Conservation (phyloP, 2,888 invertebrate species). For the Rhagonycha lutea region DNA sequence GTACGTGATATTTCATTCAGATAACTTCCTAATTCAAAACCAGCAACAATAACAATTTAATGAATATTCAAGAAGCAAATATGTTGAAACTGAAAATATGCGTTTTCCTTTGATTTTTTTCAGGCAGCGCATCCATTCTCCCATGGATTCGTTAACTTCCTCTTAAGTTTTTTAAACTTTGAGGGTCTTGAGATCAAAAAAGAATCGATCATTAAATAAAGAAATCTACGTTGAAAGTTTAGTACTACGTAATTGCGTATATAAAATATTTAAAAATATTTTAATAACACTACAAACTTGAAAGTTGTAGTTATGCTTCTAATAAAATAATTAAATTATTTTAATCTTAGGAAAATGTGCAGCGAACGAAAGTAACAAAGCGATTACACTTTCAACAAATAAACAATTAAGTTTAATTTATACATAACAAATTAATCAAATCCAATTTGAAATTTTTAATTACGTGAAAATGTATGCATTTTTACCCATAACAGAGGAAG, state of each 20-base stretch:
- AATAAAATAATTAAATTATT: background rate
- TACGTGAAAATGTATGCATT: background rate
- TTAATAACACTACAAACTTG: background rate
- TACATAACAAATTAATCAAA: background rate
- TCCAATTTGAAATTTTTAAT: background rate
- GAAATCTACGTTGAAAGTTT: background rate
- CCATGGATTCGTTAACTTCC: background rate
- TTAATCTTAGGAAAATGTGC: background rate
- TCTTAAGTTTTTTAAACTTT: background rate
- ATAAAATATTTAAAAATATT: background rate
- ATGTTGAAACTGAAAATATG: background rate
- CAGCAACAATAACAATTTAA: background rate
- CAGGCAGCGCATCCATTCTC: background rate
- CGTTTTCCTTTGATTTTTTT: background rate
- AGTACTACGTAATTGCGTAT: background rate
- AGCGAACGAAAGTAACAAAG: background rate
- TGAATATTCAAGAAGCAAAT: background rate
- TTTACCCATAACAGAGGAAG: background rate
- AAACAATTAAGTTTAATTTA: background rate
- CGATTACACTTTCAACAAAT: background rate
- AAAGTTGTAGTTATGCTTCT: background rate
- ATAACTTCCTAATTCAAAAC: background rate
- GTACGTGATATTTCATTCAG: background rate
- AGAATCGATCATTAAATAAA: background rate
- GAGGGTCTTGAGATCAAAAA: background rate